Conservation (phyloP, 1,140 invertebrate genomes). For the Micrasema longulum region DNA sequence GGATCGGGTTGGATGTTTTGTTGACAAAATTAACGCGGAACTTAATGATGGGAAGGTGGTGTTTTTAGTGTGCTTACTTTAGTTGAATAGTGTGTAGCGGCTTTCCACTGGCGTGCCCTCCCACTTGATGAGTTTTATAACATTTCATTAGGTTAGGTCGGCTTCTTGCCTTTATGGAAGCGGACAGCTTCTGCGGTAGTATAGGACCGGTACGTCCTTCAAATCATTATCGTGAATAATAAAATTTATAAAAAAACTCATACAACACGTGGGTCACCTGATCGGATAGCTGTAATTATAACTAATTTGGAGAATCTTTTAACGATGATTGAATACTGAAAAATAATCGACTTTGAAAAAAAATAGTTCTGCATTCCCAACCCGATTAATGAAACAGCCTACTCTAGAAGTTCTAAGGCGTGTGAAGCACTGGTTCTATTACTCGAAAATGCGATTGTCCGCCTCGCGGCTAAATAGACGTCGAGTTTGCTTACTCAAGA, state of each 20-base stretch:
- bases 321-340: too few species aligned
- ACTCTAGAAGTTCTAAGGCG: too few species aligned
- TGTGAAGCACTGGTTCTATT: too few species aligned
- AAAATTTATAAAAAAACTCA: background rate
- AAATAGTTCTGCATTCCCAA: background rate
- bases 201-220: background rate
- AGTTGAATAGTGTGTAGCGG: constrained; percentile 27
- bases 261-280: too few species aligned
- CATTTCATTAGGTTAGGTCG: constrained; percentile 54
- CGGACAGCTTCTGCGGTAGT: constrained; percentile 50
- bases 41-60: constrained; percentile 33
- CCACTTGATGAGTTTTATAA: constrained; percentile 54
- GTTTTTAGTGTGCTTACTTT: constrained; percentile 28
- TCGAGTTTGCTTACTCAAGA: too few species aligned
- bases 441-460: too few species aligned
- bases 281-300: too few species aligned
- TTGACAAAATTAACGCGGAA: constrained; percentile 28
- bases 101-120: constrained; percentile 41
- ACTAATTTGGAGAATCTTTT: too few species aligned
- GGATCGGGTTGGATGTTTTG: constrained; percentile 26
- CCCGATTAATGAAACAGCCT: background rate
- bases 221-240: background rate
- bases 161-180: constrained; percentile 44
- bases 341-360: too few species aligned
- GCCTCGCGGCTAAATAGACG: too few species aligned